Percentiles rank a stretch among this genome's conserved stretches.
Conservation (phyloP, 2,888 invertebrate species). For the Cephus pulcher region DNA sequence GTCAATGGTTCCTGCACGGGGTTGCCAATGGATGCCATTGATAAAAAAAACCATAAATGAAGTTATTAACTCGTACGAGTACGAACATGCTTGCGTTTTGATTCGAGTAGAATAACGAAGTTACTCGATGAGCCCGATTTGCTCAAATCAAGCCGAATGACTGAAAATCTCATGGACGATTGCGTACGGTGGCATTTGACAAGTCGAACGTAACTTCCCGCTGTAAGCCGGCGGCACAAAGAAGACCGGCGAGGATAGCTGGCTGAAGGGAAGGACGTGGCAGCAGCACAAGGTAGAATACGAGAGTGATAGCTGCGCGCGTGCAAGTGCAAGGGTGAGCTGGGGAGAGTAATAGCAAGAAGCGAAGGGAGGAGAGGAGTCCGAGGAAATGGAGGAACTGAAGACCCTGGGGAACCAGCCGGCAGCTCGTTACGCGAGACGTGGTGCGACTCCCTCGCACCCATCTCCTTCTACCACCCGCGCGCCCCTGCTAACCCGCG, state of each 20-base stretch:
- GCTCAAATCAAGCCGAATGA: too few relatives aligned
- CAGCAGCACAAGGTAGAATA: constrained; percentile 16
- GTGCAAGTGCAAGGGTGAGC: constrained; percentile 28
- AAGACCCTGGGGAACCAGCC: constrained; percentile 59
- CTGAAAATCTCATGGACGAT: neutral
- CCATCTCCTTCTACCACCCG: constrained; percentile 19
- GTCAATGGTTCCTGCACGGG: neutral
- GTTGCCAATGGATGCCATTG: neutral
- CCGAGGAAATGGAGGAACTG: constrained; percentile 42
- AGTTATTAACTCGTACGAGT: neutral
- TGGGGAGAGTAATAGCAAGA: constrained; percentile 5
- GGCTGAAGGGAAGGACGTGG: constrained; percentile 17
- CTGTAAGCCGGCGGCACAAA: neutral
- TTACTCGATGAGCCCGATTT: too few relatives aligned
- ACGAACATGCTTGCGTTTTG: neutral
- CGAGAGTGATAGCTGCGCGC: constrained; percentile 31
- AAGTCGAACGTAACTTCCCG: neutral
- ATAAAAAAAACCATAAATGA: neutral
- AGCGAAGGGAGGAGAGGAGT: constrained; percentile 25
- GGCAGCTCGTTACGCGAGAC: constrained; percentile 65
- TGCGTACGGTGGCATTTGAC: neutral
- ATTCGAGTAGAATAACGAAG: neutral
- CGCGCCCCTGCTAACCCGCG: constrained; percentile 35
- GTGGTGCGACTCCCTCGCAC: constrained; percentile 51
- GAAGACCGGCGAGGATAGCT: neutral